Evolutionary conservation across 2,888 invertebrate species (phyloP), one percentile per base, ranked within the genome.

Genomic region (Caenorhabditis panamensis): DNA sequence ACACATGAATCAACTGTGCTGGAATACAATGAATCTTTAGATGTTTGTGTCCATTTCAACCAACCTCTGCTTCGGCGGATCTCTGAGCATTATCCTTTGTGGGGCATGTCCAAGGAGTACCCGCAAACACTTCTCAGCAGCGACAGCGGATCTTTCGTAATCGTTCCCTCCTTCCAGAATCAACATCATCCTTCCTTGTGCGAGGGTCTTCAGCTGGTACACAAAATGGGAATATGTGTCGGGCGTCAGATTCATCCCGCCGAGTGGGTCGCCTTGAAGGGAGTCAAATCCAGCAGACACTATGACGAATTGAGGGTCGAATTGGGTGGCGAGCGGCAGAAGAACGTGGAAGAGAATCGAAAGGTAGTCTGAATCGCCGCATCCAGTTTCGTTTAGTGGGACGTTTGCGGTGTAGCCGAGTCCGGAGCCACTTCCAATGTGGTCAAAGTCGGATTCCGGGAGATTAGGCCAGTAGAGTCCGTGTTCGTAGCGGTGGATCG

Each of bases 381-480:
- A 94, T 11, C 95, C 95, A 1, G 93, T 95, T 90, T 93, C 92
- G 92, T 98, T 97, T 47, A 98, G 93, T 0, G 97, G 97, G 64
- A 98, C 93, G 92, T 98, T 98, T 85, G 96, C 94, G 91, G 95
- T 98, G 91, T 93, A 95, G 0, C 97, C 97, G 56, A 91, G 92
- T 0, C 96, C 97, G 0, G 91, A 89, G 0, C 94, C 95, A 28
- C 93, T 92, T 0, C 98, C 98, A 67, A 95, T 93, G 88, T 94
- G 94, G 92, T 96, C 94, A 91, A 94, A 97, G 92, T 97, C 94
- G 0, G 96, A 95, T 92, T 97, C 96, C 44, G 94, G 93, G n/a
- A 97, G 93, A 92, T 95, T 95, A 0, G 98, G 97, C 97, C 97
- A 98, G 92, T 95, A 97, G 63, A 93, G 92, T 0, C 97, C 97